A percentile compares a stretch with the other conserved stretches of the same genome.
phyloP scores from a whole-genome alignment of 2,888 invertebrate species.

The Heliconius aoede region DNA sequence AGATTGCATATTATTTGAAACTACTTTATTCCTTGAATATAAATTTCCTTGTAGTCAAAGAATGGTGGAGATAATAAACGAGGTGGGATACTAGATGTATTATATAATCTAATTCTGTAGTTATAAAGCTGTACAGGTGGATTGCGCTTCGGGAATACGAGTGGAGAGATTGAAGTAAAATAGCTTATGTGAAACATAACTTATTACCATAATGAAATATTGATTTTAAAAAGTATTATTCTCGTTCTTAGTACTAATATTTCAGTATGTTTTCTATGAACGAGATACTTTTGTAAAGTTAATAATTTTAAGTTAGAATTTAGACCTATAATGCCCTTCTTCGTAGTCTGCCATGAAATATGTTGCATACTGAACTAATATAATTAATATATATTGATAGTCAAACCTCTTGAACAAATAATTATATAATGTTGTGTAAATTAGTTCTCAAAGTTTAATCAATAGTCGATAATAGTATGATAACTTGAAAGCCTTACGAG shows the following conservation, averaged over 20 bases:
- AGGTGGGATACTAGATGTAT: conserved; percentile 3
- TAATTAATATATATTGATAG: too few species aligned
- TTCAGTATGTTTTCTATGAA: background rate
- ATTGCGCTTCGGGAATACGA: conserved; percentile 3
- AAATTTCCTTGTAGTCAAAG: conserved; percentile 12
- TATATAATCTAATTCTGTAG: background rate
- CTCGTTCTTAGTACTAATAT: background rate
- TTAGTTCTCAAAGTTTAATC: too few species aligned
- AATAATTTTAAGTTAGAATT: background rate
- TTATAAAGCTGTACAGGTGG: background rate
- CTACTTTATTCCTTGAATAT: conserved; percentile 21
- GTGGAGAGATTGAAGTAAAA: background rate
- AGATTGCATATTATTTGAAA: conserved; percentile 27
- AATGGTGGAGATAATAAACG: background rate
- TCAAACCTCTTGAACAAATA: too few species aligned
- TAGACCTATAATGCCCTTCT: background rate
- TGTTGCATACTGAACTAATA: too few species aligned
- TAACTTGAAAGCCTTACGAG: too few species aligned
- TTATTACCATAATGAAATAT: conserved; percentile 12
- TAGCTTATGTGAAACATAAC: background rate
- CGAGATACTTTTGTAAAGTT: background rate
- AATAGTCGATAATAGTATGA: too few species aligned
- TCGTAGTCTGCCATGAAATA: too few species aligned
- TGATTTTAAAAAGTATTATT: background rate
- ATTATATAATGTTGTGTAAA: too few species aligned